phyloP scores from a whole-genome alignment of 2,113 vertebrate genomes.

The Pachyramphus minor region DNA sequence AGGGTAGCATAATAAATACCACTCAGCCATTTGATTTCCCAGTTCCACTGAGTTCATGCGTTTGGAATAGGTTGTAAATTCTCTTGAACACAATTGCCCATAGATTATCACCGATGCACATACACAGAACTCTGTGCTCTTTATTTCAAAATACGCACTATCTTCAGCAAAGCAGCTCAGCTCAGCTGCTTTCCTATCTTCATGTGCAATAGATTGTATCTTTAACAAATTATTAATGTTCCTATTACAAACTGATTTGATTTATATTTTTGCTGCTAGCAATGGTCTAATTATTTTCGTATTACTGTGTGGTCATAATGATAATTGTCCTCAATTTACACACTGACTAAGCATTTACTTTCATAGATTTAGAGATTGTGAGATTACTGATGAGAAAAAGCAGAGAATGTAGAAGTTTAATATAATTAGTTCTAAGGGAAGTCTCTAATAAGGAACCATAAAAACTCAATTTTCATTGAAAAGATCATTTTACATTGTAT shows the following conservation, averaged over 20 bases:
- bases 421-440: constrained; percentile 55
- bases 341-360: constrained; percentile 65
- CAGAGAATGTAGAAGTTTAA: constrained; percentile 45
- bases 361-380: constrained; percentile 48
- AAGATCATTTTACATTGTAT: constrained; percentile 32
- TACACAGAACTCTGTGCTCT: constrained; percentile 26
- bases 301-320: constrained; percentile 65
- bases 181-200: constrained; percentile 36
- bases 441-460: constrained; percentile 48
- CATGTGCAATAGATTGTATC: constrained; percentile 59
- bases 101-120: constrained; percentile 33
- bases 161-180: constrained; percentile 30
- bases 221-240: constrained; percentile 72
- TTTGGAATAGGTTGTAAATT: constrained; percentile 47
- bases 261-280: constrained; percentile 67
- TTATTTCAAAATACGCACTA: constrained; percentile 67
- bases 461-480: constrained; percentile 52
- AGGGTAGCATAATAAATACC: constrained; percentile 49
- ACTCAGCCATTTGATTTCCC: constrained; percentile 41
- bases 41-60: constrained; percentile 16
- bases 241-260: constrained; percentile 62
- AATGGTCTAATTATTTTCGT: constrained; percentile 66
- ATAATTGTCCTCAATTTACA: constrained; percentile 70
- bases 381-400: constrained; percentile 60
- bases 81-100: constrained; percentile 14